phyloP scores from a whole-genome alignment of 2,888 invertebrate genomes.

The Apodemia duryi region DNA sequence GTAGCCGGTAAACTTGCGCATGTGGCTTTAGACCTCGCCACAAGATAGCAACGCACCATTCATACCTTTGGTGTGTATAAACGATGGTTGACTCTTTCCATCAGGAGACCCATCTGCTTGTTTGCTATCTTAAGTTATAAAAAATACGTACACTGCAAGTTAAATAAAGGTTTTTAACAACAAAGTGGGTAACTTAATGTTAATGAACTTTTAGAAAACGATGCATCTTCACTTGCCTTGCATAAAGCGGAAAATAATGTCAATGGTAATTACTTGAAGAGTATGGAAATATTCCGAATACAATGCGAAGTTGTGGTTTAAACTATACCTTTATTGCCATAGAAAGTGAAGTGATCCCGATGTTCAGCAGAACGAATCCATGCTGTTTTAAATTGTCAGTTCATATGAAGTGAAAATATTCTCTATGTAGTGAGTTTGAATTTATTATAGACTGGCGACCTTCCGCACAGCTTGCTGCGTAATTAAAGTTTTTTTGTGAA shows the following conservation, averaged over 20 bases:
- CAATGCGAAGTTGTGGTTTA: conserved; percentile 25
- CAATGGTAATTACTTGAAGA: conserved; percentile 11
- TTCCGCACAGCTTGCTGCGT: too few relatives aligned
- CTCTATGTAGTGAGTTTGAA: neutral
- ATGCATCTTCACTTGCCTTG: neutral
- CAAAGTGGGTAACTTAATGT: neutral
- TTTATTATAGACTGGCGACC: neutral
- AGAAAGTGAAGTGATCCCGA: conserved; percentile 66
- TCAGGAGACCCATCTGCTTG: too few relatives aligned
- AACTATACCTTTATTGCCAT: conserved; percentile 46
- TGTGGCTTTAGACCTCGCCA: too few relatives aligned
- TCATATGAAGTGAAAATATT: conserved; percentile 31
- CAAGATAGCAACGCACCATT: too few relatives aligned
- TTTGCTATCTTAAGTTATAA: too few relatives aligned
- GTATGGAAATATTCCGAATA: conserved; percentile 16
- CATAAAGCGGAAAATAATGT: conserved; percentile 11
- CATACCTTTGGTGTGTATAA: too few relatives aligned
- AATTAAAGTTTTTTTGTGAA: neutral
- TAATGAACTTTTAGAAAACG: conserved; percentile 11
- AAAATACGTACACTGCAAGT: too few relatives aligned
- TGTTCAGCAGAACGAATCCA: conserved; percentile 66
- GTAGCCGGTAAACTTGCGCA: too few relatives aligned
- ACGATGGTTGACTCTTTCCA: too few relatives aligned
- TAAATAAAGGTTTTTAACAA: too few relatives aligned
- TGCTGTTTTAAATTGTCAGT: conserved; percentile 35